These are phyloP conservation scores for Syngnathus acus DNA, from an alignment of 2,797 vertebrate genomes.

Conservation along the genomic window DNA sequence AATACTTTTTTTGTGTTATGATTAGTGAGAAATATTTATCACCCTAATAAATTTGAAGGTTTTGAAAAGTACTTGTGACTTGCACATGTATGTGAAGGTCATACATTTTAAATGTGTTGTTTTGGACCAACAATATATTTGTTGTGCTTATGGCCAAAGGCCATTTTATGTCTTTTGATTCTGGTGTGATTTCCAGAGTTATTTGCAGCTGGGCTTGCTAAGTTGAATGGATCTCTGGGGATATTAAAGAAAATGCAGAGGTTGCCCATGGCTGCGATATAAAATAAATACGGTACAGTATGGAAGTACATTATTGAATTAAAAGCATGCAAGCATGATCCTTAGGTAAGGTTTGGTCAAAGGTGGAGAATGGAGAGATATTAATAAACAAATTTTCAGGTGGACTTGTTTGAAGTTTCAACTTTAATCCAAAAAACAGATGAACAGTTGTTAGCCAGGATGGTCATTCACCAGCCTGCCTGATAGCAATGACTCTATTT, in stretches of 20 bases:
- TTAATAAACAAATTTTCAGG: neutral
- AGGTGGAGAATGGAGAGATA: conserved; percentile 7
- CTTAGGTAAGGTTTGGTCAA: conserved; percentile 32
- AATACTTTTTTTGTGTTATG: too few species aligned
- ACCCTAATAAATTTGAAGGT: too few species aligned
- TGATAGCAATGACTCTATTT: too few species aligned
- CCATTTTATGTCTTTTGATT: conserved; percentile 18
- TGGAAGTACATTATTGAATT: conserved; percentile 24
- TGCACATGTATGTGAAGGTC: neutral
- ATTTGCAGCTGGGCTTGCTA: conserved; percentile 42
- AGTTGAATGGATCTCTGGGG: conserved; percentile 39
- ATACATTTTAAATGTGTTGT: conserved; percentile 26
- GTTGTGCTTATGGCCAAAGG: conserved; percentile 7
- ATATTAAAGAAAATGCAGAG: conserved; percentile 20
- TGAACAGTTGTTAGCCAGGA: too few species aligned
- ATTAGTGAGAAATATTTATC: neutral
- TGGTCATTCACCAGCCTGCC: too few species aligned
- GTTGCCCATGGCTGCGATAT: conserved; percentile 23
- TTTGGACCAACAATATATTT: conserved; percentile 24
- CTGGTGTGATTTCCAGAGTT: conserved; percentile 32
- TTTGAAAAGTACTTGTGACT: too few species aligned
- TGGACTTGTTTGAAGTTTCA: too few species aligned
- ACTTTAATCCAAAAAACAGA: too few species aligned
- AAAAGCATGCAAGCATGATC: conserved; percentile 35
- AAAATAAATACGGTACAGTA: conserved; percentile 21